Conservation (phyloP, 2,888 invertebrate genomes). For the Harmothoe impar region DNA sequence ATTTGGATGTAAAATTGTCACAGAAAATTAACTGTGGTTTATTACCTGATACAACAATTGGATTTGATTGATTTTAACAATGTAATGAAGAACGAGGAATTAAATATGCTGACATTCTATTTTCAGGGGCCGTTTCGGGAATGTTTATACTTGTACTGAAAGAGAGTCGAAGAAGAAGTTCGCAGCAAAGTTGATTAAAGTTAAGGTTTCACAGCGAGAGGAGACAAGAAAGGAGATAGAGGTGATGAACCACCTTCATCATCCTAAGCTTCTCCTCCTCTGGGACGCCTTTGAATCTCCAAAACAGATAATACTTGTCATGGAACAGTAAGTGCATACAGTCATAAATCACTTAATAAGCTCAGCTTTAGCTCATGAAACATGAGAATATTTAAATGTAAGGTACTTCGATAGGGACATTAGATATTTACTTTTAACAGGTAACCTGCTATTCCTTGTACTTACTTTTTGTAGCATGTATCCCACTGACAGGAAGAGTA, state of each 20-base stretch:
- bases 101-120: neutral
- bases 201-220: constrained; percentile 92
- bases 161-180: constrained; percentile 87
- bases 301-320: constrained; percentile 96
- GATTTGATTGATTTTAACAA: too few relatives aligned
- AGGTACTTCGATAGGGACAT: too few relatives aligned
- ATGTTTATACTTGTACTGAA: constrained; percentile 86
- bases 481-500: too few relatives aligned
- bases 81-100: too few relatives aligned
- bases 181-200: constrained; percentile 94
- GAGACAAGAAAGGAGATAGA: constrained; percentile 97
- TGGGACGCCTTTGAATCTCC: constrained; percentile 91
- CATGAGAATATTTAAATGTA: constrained; percentile 9
- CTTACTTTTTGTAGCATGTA: too few relatives aligned
- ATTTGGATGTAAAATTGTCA: too few relatives aligned
- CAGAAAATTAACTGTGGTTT: too few relatives aligned
- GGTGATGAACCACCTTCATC: constrained; percentile 96
- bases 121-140: constrained; percentile 85
- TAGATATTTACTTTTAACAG: too few relatives aligned
- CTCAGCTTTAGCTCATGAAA: too few relatives aligned
- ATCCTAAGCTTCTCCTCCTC: constrained; percentile 97
- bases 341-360: too few relatives aligned
- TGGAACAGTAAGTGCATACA: constrained; percentile 94
- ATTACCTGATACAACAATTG: too few relatives aligned
- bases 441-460: too few relatives aligned